Percentiles rank a stretch among this genome's conserved stretches.
phyloP scores from a whole-genome alignment of 2,888 invertebrate genomes.

The Spicauda simplicius region DNA sequence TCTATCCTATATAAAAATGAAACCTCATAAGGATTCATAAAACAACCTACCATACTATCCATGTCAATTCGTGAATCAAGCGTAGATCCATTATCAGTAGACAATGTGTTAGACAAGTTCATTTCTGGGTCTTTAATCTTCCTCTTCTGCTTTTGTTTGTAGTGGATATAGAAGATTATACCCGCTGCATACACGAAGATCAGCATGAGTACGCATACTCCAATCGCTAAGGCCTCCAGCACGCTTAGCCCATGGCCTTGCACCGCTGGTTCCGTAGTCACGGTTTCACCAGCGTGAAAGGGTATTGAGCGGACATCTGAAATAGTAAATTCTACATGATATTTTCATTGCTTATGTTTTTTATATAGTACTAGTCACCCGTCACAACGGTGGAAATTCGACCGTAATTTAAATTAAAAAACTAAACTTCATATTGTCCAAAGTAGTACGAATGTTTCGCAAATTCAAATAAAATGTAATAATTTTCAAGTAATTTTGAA shows the following conservation, averaged over 20 bases:
- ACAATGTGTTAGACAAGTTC: constrained; percentile 63
- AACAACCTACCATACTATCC: too few relatives aligned
- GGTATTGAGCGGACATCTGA: constrained; percentile 92
- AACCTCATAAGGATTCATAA: too few relatives aligned
- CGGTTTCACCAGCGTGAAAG: constrained; percentile 87
- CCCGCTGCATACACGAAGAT: constrained; percentile 94
- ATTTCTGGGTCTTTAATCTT: constrained; percentile 73
- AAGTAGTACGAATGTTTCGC: too few relatives aligned
- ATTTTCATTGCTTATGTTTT: too few relatives aligned
- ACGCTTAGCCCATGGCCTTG: constrained; percentile 87
- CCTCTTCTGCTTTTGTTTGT: constrained; percentile 87
- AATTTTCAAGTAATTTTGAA: too few relatives aligned
- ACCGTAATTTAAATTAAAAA: too few relatives aligned
- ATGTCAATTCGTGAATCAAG: constrained; percentile 48
- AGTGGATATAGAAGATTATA: constrained; percentile 91
- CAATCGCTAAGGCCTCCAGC: constrained; percentile 92
- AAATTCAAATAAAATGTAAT: too few relatives aligned
- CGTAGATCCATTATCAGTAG: constrained; percentile 67
- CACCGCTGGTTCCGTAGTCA: constrained; percentile 75
- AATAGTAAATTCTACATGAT: constrained; percentile 34
- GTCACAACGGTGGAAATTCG: too few relatives aligned
- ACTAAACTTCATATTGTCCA: too few relatives aligned
- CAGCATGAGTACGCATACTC: constrained; percentile 90
- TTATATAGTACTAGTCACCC: too few relatives aligned
- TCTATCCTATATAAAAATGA: too few relatives aligned